These are phyloP conservation scores for Sesia apiformis DNA, from an alignment of 2,888 invertebrate species.

Conservation along the genomic window DNA sequence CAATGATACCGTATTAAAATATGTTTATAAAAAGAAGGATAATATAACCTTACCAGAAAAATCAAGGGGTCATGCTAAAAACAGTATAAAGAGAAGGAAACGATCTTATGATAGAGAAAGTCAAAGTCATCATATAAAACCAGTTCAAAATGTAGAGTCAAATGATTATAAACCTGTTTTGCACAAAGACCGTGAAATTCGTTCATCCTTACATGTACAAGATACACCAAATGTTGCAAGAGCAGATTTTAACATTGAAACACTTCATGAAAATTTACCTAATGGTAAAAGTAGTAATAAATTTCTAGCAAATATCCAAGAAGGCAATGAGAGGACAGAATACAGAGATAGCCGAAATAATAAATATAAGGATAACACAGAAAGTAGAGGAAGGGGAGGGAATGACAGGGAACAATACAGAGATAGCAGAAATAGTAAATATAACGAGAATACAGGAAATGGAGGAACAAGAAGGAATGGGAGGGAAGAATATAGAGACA, in stretches of 20 bases:
- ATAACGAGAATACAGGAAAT: slow-evolving; percentile 4
- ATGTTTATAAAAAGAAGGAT: slow-evolving; percentile 41
- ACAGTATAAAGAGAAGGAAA: slow-evolving; percentile 41
- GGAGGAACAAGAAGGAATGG: too few relatives aligned
- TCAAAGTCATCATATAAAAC: slow-evolving; percentile 17
- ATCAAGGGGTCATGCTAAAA: slow-evolving; percentile 38
- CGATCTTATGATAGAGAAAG: slow-evolving; percentile 20
- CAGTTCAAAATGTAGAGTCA: slow-evolving; percentile 28
- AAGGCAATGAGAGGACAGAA: slow-evolving; percentile 7
- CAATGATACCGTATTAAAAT: slow-evolving; percentile 38
- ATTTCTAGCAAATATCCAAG: slow-evolving; percentile 5
- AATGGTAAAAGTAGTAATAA: neutral
- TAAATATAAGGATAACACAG: neutral
- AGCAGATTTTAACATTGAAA: slow-evolving; percentile 54
- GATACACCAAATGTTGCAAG: slow-evolving; percentile 1
- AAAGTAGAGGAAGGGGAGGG: too few relatives aligned
- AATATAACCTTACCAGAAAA: slow-evolving; percentile 20
- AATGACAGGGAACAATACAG: too few relatives aligned
- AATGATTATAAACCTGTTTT: slow-evolving; percentile 36
- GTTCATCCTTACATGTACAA: neutral
- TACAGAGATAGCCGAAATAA: neutral
- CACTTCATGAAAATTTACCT: slow-evolving; percentile 28
- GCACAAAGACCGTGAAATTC: slow-evolving; percentile 11
- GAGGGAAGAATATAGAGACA: slow-evolving; percentile 6
- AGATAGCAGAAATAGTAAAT: neutral